Base-by-base conservation (phyloP, 2,113 vertebrate species). In the Sorex araneus region DNA sequence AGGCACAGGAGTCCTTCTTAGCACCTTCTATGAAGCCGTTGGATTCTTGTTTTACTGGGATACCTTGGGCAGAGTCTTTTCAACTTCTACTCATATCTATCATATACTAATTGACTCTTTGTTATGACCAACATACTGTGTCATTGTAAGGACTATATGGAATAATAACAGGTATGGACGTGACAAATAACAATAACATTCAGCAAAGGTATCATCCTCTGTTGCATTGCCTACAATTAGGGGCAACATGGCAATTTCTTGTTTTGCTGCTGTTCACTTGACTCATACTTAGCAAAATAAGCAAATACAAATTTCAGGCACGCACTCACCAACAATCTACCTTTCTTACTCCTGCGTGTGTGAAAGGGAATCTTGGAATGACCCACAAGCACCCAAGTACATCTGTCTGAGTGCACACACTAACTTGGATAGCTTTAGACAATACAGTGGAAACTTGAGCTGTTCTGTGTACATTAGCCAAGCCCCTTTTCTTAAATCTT, bases 231-330 rank as follows among this genome's bases (percentile, higher is more conserved):
- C 13, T 21, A 71, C 69, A 94, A 11, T 67, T 71, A 57, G 9
- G 45, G 64, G 27, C 6, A 79, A 66, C 15, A 45, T 60, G 16
- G 86, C 90, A 71, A 23, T 43, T 91, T 60, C 90, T 93, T 43
- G 0, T 95, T 95, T 95, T 94, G 73, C 84, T 92, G 69, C 88
- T 91, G 34, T 91, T 70, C 64, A 74, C 92, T 89, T 91, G 76
- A 84, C 32, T 90, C 47, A 89, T 95, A 92, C 83, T 96, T 88
- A 94, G 83, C 70, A 90, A 95, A 92, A 89, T 86, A 97, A 94
- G 7, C 79, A 94, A 90, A 90, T 71, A 67, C 82, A 90, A 95
- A 96, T 90, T 89, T 74, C 66, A 40, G 4, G 4, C 40, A 40
- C 40, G 4, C 40, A 40, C 71, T 67, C 13, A 88, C 78, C 75